Percentiles rank a stretch among this genome's conserved stretches.
phyloP scores from a whole-genome alignment of 2,797 vertebrate species.

The Enteromius mattozi region DNA sequence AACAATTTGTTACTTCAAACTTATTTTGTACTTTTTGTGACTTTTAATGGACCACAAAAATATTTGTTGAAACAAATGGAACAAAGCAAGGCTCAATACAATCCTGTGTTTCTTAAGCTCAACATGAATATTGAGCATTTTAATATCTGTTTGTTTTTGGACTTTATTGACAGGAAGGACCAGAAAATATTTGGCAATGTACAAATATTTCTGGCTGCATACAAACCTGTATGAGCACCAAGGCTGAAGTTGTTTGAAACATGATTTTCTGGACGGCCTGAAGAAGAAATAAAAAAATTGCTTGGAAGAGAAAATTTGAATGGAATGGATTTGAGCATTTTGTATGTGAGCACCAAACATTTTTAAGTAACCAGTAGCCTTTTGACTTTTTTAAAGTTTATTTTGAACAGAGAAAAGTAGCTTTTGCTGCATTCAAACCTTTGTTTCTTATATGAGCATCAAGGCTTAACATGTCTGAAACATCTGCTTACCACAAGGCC shows the following conservation, averaged over 20 bases:
- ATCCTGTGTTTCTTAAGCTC: not conserved
- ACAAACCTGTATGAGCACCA: not conserved
- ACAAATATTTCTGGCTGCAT: not conserved
- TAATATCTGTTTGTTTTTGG: conserved; percentile 3
- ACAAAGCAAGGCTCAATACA: not conserved
- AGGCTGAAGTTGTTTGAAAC: not conserved
- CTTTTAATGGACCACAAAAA: not conserved
- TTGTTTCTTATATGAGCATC: not conserved
- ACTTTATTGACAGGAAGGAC: not conserved
- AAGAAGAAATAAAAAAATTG: not conserved
- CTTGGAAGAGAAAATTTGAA: not conserved
- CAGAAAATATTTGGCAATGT: not conserved
- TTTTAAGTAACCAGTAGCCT: not conserved
- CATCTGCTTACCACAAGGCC: not conserved
- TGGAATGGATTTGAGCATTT: not conserved
- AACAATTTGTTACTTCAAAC: not conserved
- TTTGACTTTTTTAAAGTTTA: not conserved
- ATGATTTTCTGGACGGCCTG: not conserved
- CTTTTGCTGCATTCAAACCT: not conserved
- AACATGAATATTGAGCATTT: not conserved
- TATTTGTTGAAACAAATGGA: not conserved
- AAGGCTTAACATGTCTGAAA: not conserved
- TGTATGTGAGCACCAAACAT: not conserved
- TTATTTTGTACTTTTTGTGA: not conserved
- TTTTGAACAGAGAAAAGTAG: not conserved